Base-by-base conservation (phyloP, 2,113 vertebrate species). In the Nipponia nippon region DNA sequence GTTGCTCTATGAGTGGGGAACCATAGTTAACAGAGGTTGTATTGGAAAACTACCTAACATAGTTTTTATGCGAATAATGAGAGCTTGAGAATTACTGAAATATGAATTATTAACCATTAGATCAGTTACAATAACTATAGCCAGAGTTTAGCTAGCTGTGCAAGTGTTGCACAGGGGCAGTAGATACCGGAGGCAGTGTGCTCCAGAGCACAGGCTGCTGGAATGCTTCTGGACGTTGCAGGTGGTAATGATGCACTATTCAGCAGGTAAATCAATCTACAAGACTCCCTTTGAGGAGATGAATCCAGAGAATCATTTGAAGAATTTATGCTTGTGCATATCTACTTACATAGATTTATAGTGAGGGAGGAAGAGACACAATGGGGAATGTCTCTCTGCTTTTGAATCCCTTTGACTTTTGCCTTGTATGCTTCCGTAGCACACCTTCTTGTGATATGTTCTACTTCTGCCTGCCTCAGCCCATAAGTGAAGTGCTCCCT, bases 341-440 rank as follows among this genome's bases (percentile, higher is more conserved):
- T 71, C 44, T 76, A 8, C 30, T 27, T 77, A 4, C 0, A 2
- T 52, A 55, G 27, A 5, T 80, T 53, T 83, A 38, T 58, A 83
- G 12, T 13, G 44, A 32, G 12, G 29, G 16, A 62, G 55, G 40
- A 84, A 72, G 46, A 32, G 34, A 30, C 13, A 40, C 13, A 50
- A 34, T 55, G 9, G 25, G 36, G n/a, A 78, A 46, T 27, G 14
- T 50, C 29, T 11, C 59, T 19, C 30, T 56, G 29, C 26, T 47
- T 89, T 85, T 90, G 32, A 84, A 49, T 76, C 23, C 9, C 56
- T 75, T 58, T 78, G 13, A 59, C 15, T 87, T 76, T 40, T 88
- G 50, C 21, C 32, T 40, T 2, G 0, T 19, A 16, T 11, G 30
- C 36, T 52, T 77, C 40, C 2, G 0, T 32, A 46, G 20, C 40